Evolutionary conservation across 2,113 vertebrate species (phyloP).

Genomic region (Edolisoma coerulescens): DNA sequence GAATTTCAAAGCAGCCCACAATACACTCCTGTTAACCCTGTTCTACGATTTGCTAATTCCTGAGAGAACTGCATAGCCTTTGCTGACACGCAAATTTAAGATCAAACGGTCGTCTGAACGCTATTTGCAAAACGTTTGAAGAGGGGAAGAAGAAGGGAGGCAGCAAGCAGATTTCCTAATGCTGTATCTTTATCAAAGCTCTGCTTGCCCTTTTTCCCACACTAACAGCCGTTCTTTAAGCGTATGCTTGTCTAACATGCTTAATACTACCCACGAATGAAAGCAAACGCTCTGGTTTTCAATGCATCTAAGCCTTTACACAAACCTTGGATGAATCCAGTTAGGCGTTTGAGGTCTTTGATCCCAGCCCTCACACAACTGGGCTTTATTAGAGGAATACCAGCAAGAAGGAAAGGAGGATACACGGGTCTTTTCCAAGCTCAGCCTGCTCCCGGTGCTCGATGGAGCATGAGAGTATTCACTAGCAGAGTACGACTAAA

Average conservation of each 20-base stretch:
- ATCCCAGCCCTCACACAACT: neutral
- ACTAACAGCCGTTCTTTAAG: neutral
- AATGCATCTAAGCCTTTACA: neutral
- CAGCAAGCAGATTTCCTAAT: constrained; percentile 47
- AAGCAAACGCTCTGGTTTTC: neutral
- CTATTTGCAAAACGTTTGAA: constrained; percentile 64
- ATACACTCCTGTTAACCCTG: constrained; percentile 47
- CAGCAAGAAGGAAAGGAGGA: neutral
- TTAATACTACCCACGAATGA: constrained; percentile 12
- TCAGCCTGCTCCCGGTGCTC: neutral
- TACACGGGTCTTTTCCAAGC: neutral
- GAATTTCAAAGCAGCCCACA: constrained; percentile 51
- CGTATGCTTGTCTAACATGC: neutral
- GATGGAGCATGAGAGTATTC: neutral
- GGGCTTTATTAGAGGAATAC: neutral
- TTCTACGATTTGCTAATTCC: constrained; percentile 49
- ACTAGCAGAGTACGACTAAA: neutral
- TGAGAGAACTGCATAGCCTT: constrained; percentile 1
- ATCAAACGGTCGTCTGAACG: constrained; percentile 30
- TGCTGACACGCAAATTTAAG: constrained; percentile 55
- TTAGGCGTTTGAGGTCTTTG: neutral
- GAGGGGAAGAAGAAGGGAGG: constrained; percentile 46
- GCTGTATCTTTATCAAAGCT: constrained; percentile 55
- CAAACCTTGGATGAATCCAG: neutral
- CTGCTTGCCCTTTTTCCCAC: constrained; percentile 33